Conservation (phyloP, 2,888 invertebrate genomes). For the Balanococcus diminutus region DNA sequence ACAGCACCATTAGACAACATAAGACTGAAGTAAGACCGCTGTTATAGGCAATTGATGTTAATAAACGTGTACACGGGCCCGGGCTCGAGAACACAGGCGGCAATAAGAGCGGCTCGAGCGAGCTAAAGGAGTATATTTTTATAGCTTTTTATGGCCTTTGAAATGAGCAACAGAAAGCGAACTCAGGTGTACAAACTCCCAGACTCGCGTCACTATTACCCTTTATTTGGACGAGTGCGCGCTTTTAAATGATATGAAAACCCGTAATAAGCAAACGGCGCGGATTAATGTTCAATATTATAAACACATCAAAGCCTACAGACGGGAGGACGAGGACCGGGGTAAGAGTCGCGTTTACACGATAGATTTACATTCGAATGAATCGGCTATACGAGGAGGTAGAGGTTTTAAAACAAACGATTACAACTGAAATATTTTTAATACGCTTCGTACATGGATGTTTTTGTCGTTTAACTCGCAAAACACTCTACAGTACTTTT, state of each 20-base stretch:
- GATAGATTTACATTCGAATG: constrained; percentile 38
- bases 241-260: constrained; percentile 32
- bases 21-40: neutral
- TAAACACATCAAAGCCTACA: constrained; percentile 54
- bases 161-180: constrained; percentile 24
- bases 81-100: neutral
- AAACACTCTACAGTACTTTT: neutral
- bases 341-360: neutral
- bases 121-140: neutral
- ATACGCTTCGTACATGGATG: constrained; percentile 8
- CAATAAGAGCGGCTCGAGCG: neutral
- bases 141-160: constrained; percentile 47
- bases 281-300: constrained; percentile 54
- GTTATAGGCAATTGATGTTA: constrained; percentile 39
- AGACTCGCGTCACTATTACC: constrained; percentile 8
- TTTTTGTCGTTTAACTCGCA: constrained; percentile 26
- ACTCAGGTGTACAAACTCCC: constrained; percentile 54
- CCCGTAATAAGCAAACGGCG: constrained; percentile 49
- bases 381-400: neutral
- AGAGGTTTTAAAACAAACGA: constrained; percentile 15
- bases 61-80: neutral
- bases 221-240: constrained; percentile 27
- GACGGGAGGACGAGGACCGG: neutral
- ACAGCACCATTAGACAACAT: neutral
- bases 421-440: constrained; percentile 39